Evolutionary conservation across 2,113 vertebrate species (phyloP), one percentile per base, ranked within the genome.

Genomic region (Mugil cephalus): DNA sequence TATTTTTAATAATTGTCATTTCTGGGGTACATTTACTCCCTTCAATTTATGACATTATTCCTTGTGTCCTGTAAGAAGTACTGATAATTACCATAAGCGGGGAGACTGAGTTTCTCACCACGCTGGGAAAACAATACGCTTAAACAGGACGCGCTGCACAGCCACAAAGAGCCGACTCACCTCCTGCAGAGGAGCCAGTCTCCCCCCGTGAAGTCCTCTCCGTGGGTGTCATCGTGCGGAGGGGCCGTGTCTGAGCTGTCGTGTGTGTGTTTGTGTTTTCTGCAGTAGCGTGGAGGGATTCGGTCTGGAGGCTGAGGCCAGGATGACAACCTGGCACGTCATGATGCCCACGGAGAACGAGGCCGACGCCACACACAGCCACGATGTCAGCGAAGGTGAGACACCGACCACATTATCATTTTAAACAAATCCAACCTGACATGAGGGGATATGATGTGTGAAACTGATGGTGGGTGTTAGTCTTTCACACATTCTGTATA

Each of bases 251-350:
- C 36, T 42, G 7, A 54, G 10, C 10, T 42, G 1, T 17, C 56
- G 15, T 66, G 19, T 53, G 54, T 71, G 13, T 84, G 35, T 79
- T 8, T 77, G 56, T 87, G 0, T 77, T n/a, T n/a, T n/a, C 8
- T 15, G 55, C 91, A 99, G 98, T 38, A 96, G 95, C 0, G 94
- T 98, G 73, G 98, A 99, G 75, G 98, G 98, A 8, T 99, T 99
- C 76, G 98, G 98, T 61, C 88, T 99, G 91, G 98, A 99, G 92
- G 97, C 98, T 17, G 98, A 99, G 93, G 97, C 97, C 62, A 93
- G 98, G 70, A 99, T 99, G 98, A 99, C 98, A 7, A 99, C 98
- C 18, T 99, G 98, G 98, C 98, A 99, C 59, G 94, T 99, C 38
- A 98, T 98, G 95, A 97, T 99, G 60, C 94, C 98, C 2, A 90